These are phyloP conservation scores for Carterocephalus palaemon DNA, from an alignment of 2,888 invertebrate species.

Conservation along the genomic window DNA sequence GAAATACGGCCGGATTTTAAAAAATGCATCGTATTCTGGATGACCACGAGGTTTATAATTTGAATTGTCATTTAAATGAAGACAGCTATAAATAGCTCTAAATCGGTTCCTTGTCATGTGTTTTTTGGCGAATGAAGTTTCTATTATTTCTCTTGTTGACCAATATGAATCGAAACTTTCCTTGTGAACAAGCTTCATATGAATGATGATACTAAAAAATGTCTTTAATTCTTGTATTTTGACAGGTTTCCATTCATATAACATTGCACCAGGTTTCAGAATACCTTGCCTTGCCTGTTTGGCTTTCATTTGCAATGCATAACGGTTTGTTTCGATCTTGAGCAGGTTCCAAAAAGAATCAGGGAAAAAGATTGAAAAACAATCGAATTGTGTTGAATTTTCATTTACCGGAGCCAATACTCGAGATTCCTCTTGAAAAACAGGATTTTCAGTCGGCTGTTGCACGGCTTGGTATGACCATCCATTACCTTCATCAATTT, in stretches of 20 bases:
- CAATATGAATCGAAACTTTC: slow-evolving; percentile 33
- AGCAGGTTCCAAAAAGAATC: slow-evolving; percentile 21
- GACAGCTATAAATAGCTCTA: slow-evolving; percentile 31
- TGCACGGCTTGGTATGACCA: slow-evolving; percentile 27
- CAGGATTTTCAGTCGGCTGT: slow-evolving; percentile 7
- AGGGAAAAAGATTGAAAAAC: slow-evolving; percentile 25
- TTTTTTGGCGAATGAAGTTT: slow-evolving; percentile 28
- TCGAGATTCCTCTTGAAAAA: slow-evolving; percentile 3
- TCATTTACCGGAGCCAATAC: slow-evolving; percentile 5
- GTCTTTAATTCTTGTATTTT: slow-evolving; percentile 24
- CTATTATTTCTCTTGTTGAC: slow-evolving; percentile 29
- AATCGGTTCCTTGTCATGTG: slow-evolving; percentile 30
- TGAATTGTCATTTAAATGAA: slow-evolving; percentile 31
- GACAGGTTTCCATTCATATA: slow-evolving; percentile 28
- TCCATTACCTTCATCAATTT: slow-evolving; percentile 27
- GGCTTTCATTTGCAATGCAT: slow-evolving; percentile 21
- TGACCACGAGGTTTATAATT: slow-evolving; percentile 29
- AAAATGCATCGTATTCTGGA: slow-evolving; percentile 27
- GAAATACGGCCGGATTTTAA: slow-evolving; percentile 30
- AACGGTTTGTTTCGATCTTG: slow-evolving; percentile 20
- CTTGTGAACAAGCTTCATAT: slow-evolving; percentile 29
- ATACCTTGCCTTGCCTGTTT: slow-evolving; percentile 17
- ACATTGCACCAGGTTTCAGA: slow-evolving; percentile 21
- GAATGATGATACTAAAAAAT: slow-evolving; percentile 24
- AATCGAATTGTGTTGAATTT: slow-evolving; percentile 24